These are phyloP conservation scores for Neopipo cinnamomea DNA, from an alignment of 2,113 vertebrate genomes.

Conservation along the genomic window DNA sequence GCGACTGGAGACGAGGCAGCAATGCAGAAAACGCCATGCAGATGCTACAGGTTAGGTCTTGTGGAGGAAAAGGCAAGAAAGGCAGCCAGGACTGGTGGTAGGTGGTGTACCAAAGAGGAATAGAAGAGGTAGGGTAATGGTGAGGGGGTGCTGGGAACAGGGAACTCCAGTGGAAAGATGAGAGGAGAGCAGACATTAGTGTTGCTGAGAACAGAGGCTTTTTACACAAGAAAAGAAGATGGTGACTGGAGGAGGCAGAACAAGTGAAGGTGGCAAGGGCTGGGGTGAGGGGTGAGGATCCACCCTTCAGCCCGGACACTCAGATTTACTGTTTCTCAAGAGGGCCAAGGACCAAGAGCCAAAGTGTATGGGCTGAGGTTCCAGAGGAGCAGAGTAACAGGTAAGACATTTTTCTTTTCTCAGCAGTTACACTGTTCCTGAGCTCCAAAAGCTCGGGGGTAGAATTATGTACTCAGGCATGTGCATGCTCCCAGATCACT, in stretches of 20 bases:
- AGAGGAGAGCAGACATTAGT: background rate
- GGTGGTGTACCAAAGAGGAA: accelerated
- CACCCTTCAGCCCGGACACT: background rate
- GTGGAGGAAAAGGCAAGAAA: background rate
- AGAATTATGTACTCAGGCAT: background rate
- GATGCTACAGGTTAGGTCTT: background rate
- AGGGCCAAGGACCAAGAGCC: background rate
- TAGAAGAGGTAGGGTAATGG: background rate
- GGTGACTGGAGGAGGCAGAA: accelerated
- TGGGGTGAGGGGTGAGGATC: background rate
- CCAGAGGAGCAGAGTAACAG: background rate
- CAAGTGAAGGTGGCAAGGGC: background rate
- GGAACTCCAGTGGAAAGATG: background rate
- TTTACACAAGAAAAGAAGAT: background rate
- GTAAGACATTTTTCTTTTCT: background rate
- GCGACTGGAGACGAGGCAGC: background rate
- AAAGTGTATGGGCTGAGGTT: background rate
- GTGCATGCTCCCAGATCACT: background rate
- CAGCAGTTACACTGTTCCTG: background rate
- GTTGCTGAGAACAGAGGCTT: background rate
- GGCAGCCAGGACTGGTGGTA: background rate
- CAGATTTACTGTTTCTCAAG: background rate
- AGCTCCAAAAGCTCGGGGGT: background rate
- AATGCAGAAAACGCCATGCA: background rate
- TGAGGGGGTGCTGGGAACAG: background rate